Conservation (phyloP, 1,140 invertebrate genomes). For the Nasonia vitripennis region DNA sequence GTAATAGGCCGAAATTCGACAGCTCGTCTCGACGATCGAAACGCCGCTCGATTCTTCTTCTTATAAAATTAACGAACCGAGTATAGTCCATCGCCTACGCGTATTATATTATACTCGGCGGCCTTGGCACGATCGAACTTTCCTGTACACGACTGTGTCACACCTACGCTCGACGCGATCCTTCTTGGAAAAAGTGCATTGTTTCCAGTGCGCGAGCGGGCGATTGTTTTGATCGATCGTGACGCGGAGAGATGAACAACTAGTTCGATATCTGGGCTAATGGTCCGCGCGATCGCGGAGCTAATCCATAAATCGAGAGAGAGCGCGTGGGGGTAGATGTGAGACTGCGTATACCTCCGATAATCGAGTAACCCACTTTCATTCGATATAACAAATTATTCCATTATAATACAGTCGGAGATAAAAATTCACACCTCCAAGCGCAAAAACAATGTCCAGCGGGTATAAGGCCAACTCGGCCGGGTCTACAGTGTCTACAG, state of each 20-base stretch:
- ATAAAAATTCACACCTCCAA: background rate
- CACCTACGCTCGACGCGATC: background rate
- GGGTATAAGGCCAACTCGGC: background rate
- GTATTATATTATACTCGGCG: background rate
- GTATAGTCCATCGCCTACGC: background rate
- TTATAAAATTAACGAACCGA: background rate
- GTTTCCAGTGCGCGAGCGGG: too few relatives aligned
- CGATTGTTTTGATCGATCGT: background rate
- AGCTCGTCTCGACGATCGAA: background rate
- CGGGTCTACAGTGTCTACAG: background rate
- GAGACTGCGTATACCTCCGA: too few relatives aligned
- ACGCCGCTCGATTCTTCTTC: background rate
- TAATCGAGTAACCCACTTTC: too few relatives aligned
- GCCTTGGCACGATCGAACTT: conserved; percentile 1
- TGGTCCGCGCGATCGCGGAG: too few relatives aligned
- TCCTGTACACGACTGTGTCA: background rate
- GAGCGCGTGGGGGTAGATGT: too few relatives aligned
- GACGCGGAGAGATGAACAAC: background rate
- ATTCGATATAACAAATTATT: too few relatives aligned
- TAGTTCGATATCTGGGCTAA: too few relatives aligned
- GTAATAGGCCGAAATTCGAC: background rate
- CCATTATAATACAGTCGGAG: too few relatives aligned
- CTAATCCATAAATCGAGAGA: too few relatives aligned
- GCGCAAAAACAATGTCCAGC: background rate
- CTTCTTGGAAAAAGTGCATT: background rate